Evolutionary conservation across 2,888 invertebrate species (phyloP), one percentile per base, ranked within the genome.

Genomic region (Silvanus unidentatus): DNA sequence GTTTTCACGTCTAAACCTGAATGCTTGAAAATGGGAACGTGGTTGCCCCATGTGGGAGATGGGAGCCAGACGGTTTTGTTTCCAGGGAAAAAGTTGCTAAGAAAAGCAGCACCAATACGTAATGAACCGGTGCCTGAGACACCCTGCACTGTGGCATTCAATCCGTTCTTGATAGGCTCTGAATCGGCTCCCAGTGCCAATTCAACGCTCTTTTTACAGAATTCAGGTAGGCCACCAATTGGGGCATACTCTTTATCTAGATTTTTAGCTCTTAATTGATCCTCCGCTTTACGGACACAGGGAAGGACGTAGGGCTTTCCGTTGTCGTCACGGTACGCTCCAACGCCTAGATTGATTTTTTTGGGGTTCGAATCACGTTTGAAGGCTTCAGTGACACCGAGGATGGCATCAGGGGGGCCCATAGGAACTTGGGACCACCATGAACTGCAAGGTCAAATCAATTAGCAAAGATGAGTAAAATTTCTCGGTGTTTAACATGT

Each of bases 401-500:
- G 76, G 74, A 99, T 99, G 15, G 92, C 90, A 77, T 98, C 98
- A 3, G 98, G 98, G 12, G 98, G 98, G 2, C 97, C 98, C 92
- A 96, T 90, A 68, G 86, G 82, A 6, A 98, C 95, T 68, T 88
- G 81, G 46, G 81, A 73, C 86, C 91, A 94, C 86, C 87, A 91
- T 57, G 86, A 83, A 66, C 91, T 90, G 32, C 22, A 32, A 12
- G n/a, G n/a, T 32, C 11, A 32, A 32, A 32, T 32, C 13, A 32
- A 32, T 32, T 32, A 22, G 8, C 4, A 32, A 32, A n/a, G n/a
- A n/a, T n/a, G n/a, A n/a, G n/a, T n/a, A n/a, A n/a, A n/a, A n/a
- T n/a, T n/a, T n/a, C n/a, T n/a, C n/a, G n/a, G n/a, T n/a, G n/a
- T n/a, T n/a, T n/a, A n/a, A 32, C 32, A 32, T 5, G n/a, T 12